Base-by-base conservation (phyloP, 2,888 invertebrate species). In the Parnassius orleans region DNA sequence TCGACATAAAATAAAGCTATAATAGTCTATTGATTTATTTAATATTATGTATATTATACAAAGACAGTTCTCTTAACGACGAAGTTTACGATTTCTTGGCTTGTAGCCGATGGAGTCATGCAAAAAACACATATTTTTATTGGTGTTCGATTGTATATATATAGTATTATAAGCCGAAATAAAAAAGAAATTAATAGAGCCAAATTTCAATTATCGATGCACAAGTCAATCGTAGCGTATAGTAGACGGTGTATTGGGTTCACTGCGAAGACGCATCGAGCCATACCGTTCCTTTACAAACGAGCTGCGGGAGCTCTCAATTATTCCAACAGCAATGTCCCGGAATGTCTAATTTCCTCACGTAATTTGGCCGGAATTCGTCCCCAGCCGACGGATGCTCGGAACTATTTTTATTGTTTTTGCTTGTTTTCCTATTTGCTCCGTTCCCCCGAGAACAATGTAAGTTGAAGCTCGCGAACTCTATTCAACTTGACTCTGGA, bases 331-430 rank as follows among this genome's bases (percentile, higher is more conserved):
- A 76, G 80, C 83, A 83, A 85, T 88, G 86, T 84, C 80, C 86
- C 74, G 89, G 90, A 90, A 90, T 90, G 88, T 88, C 84, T 90
- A 88, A 90, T 90, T 90, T 90, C 86, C 87, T 88, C 90, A 90
- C 91, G 90, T 90, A 88, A 90, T 90, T 89, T 83, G 83, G 80
- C 75, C 76, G 88, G 88, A 88, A 90, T 90, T 83, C 77, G 84
- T 86, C 87, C 86, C 84, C 73, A 78, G 83, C 80, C 81, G 82
- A 80, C 84, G 83, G 84, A 83, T 80, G 83, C 77, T 78, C 72
- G 78, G 79, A 89, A 88, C 89, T 88, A 90, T 91, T 91, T 91
- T 91, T 90, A 90, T 90, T 74, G 85, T 87, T 84, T 85, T 69
- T 88, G 86, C 85, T 82, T 84, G 86, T 88, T 87, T 33, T 89